These are phyloP conservation scores for Eugnorisma glareosa DNA, from an alignment of 2,888 invertebrate genomes.

Conservation along the genomic window DNA sequence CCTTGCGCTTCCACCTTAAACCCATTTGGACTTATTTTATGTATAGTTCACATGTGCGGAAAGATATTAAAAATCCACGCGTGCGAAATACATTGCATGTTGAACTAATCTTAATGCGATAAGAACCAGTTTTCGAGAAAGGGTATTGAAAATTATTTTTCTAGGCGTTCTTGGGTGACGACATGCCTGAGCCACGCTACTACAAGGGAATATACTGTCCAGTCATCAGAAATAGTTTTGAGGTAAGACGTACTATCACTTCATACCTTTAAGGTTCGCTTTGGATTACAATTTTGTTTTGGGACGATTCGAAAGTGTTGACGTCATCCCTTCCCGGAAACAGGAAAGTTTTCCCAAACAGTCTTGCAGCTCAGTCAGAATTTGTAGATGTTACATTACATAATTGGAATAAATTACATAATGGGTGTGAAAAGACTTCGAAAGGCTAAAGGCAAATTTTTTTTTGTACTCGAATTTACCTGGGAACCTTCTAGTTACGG, in stretches of 20 bases:
- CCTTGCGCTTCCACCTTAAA: no score
- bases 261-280: neutral
- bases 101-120: no score
- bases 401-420: no score
- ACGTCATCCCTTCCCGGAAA: neutral
- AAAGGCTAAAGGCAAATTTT: no score
- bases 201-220: conserved; percentile 97
- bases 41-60: no score
- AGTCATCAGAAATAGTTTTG: conserved; percentile 95
- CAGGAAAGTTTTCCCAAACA: neutral
- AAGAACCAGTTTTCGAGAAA: no score
- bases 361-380: neutral
- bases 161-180: conserved; percentile 70
- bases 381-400: neutral
- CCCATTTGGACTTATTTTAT: no score
- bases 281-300: neutral
- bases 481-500: no score
- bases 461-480: neutral
- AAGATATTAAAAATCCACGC: no score
- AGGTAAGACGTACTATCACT: conserved; percentile 77
- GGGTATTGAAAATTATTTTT: neutral
- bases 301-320: neutral
- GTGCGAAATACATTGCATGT: no score
- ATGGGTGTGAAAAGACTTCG: neutral
- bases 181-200: conserved; percentile 93